A percentile compares a stretch with the other conserved stretches of the same genome.
These are phyloP conservation scores for Potorous gilbertii DNA, from an alignment of 2,797 vertebrate species.

Conservation along the genomic window DNA sequence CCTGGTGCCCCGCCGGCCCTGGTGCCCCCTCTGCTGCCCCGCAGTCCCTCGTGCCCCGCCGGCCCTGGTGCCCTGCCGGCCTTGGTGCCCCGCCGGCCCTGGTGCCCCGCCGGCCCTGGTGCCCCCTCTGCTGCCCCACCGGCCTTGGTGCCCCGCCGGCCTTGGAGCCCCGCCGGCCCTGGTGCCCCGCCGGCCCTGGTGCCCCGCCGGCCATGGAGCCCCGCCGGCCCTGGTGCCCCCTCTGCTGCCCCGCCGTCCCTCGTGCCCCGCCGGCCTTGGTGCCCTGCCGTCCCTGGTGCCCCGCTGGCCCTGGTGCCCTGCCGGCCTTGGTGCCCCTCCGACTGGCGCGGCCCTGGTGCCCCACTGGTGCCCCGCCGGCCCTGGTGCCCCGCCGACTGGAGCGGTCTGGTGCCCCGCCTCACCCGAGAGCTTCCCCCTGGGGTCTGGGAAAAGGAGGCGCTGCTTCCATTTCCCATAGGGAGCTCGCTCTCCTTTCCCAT, in stretches of 20 bases:
- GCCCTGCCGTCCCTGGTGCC: neutral
- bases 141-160: neutral
- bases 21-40: neutral
- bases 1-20: too few relatives aligned
- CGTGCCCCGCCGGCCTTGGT: too few relatives aligned
- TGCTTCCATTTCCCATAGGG: neutral
- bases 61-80: neutral
- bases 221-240: neutral
- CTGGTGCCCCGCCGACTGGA: too few relatives aligned
- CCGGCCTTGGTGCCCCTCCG: too few relatives aligned
- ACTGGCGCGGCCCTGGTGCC: too few relatives aligned
- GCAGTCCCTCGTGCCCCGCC: too few relatives aligned
- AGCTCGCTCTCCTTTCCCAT: neutral
- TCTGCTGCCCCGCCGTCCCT: too few relatives aligned
- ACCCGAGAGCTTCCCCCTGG: neutral
- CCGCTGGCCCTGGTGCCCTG: neutral
- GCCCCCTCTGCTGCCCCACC: neutral
- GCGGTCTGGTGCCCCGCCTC: neutral
- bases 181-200: too few relatives aligned
- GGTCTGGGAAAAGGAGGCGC: neutral
- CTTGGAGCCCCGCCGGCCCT: neutral
- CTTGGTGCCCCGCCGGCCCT: neutral
- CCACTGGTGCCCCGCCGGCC: neutral
- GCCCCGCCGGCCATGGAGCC: neutral
- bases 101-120: too few relatives aligned